Evolutionary conservation across 1,140 invertebrate species (phyloP).

Genomic region (Bombus superbus): DNA sequence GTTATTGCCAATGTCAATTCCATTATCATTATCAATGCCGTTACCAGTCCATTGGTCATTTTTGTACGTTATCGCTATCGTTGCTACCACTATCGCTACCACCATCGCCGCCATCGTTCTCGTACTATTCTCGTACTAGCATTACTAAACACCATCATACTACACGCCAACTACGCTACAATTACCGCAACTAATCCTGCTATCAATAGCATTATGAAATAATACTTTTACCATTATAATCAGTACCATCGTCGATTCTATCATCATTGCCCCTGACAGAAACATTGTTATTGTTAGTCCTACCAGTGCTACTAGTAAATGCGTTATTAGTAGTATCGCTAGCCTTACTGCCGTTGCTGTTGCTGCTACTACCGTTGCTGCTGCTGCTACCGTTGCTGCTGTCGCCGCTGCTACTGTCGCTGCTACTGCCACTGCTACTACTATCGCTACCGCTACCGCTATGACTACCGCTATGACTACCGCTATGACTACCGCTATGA

Average conservation of each 20-base stretch:
- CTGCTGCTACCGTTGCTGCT: slow-evolving; percentile 59
- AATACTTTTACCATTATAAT: not conserved
- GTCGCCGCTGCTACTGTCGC: slow-evolving; percentile 44
- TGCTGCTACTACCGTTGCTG: slow-evolving; percentile 33
- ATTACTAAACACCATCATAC: slow-evolving; percentile 20
- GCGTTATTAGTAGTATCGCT: slow-evolving; percentile 51
- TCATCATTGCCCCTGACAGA: slow-evolving; percentile 42
- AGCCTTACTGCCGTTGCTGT: slow-evolving; percentile 56
- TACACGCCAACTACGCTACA: not conserved
- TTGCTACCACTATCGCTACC: slow-evolving; percentile 55
- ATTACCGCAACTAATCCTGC: not conserved
- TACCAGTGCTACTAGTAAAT: slow-evolving; percentile 65
- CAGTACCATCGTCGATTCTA: slow-evolving; percentile 46
- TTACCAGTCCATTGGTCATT: slow-evolving; percentile 41
- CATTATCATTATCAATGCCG: slow-evolving; percentile 58
- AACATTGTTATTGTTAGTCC: slow-evolving; percentile 38
- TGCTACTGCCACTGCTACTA: slow-evolving; percentile 47
- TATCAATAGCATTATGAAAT: not conserved
- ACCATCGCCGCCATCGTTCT: slow-evolving; percentile 60
- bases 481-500: slow-evolving; percentile 54
- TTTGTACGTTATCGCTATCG: slow-evolving; percentile 56
- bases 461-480: slow-evolving; percentile 24
- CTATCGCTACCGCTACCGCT: slow-evolving; percentile 40
- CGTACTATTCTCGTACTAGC: slow-evolving; percentile 40
- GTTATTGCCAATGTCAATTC: too few relatives aligned